Conservation (phyloP, 2,888 invertebrate genomes). For the Halictus quadricinctus region DNA sequence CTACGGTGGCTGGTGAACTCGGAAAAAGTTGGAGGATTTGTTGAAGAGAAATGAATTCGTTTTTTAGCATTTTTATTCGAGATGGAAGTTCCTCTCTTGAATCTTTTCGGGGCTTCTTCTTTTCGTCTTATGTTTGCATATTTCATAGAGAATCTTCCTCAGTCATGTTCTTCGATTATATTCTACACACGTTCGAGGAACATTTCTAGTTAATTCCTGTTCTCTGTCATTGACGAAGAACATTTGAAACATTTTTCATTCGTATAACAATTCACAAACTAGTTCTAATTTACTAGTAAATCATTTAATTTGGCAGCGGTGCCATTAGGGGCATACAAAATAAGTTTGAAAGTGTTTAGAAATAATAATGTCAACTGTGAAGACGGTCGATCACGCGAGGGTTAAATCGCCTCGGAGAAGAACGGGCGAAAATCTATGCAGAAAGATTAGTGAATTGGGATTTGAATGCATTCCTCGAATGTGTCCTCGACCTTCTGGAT, state of each 20-base stretch:
- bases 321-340: too few species aligned
- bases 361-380: too few species aligned
- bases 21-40: not conserved
- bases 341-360: too few species aligned
- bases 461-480: conserved; percentile 46
- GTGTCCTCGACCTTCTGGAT: conserved; percentile 25
- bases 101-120: not conserved
- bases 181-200: not conserved
- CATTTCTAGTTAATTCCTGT: not conserved
- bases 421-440: not conserved
- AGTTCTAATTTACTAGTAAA: too few species aligned
- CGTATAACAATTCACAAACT: not conserved
- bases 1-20: conserved; percentile 19
- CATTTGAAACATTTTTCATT: not conserved
- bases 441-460: conserved; percentile 25
- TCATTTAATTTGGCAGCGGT: too few species aligned
- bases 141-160: not conserved
- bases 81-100: not conserved
- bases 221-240: not conserved
- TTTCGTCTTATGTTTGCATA: not conserved
- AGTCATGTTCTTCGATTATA: too few species aligned
- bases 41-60: not conserved
- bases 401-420: not conserved
- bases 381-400: too few species aligned
- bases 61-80: not conserved